Conservation (phyloP, 2,113 vertebrate species). For the Aythya baeri region DNA sequence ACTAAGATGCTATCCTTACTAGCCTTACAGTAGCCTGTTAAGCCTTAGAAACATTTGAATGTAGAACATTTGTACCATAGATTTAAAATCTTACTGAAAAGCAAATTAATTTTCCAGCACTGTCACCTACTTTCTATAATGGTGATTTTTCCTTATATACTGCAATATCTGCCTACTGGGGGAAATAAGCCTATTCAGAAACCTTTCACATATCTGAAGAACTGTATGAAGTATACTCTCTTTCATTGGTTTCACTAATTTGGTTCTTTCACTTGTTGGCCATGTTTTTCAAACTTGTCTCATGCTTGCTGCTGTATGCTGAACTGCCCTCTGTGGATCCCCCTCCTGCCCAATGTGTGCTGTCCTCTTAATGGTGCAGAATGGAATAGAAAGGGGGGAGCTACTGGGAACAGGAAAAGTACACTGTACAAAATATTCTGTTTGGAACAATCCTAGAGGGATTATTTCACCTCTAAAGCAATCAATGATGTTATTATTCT, state of each 20-base stretch:
- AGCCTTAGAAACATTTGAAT: not conserved
- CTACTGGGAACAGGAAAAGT: not conserved
- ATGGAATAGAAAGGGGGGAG: rapidly evolving
- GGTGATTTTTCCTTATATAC: not conserved
- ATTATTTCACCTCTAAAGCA: not conserved
- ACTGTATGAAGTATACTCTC: not conserved
- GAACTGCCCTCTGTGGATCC: not conserved
- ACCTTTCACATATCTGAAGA: not conserved
- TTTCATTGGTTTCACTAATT: not conserved
- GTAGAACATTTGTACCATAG: not conserved
- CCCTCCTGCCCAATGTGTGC: not conserved
- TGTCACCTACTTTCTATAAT: not conserved
- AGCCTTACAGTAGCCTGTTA: not conserved
- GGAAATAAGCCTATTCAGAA: not conserved
- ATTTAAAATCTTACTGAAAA: not conserved
- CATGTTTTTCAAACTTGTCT: not conserved
- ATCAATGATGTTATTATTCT: not conserved
- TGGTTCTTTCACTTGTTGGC: not conserved
- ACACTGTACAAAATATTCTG: not conserved
- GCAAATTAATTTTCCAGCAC: rapidly evolving
- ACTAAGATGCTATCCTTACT: too few relatives aligned
- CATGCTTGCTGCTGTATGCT: not conserved
- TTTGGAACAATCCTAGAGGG: not conserved
- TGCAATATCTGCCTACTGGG: not conserved
- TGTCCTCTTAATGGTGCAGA: not conserved